These are phyloP conservation scores for Myanophis thanlyinensis DNA, from an alignment of 2,113 vertebrate genomes.

Conservation along the genomic window DNA sequence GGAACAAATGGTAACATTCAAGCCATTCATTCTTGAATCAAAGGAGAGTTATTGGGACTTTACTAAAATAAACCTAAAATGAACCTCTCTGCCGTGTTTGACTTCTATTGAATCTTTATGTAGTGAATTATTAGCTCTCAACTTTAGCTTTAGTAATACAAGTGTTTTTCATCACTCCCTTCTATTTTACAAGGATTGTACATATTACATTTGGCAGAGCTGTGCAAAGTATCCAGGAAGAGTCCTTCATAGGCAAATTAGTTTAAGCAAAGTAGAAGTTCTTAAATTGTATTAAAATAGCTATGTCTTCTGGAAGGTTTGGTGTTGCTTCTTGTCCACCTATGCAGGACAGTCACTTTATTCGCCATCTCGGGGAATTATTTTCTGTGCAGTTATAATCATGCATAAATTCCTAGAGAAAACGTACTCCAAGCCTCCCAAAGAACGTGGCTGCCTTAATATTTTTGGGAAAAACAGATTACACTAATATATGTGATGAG, in stretches of 20 bases:
- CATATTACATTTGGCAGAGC: not conserved
- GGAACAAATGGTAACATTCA: not conserved
- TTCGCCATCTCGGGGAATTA: not conserved
- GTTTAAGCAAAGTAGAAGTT: not conserved
- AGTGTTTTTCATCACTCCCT: not conserved
- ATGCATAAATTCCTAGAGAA: not conserved
- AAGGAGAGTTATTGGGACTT: not conserved
- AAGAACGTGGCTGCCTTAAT: not conserved
- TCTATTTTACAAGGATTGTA: not conserved
- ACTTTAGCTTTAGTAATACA: not conserved
- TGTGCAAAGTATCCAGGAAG: not conserved
- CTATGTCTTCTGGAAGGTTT: not conserved
- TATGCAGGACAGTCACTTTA: not conserved
- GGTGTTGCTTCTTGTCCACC: not conserved
- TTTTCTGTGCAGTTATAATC: not conserved
- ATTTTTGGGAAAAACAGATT: not conserved
- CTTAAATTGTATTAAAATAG: not conserved
- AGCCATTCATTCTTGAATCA: not conserved
- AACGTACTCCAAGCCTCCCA: not conserved
- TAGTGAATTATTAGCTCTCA: not conserved
- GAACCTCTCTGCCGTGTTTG: not conserved
- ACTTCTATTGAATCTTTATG: not conserved
- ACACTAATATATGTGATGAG: not conserved
- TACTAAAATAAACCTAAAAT: not conserved
- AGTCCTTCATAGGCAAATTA: not conserved